Evolutionary conservation across 2,797 vertebrate species (phyloP).

Genomic region (Ptychobarbus kaznakovi): DNA sequence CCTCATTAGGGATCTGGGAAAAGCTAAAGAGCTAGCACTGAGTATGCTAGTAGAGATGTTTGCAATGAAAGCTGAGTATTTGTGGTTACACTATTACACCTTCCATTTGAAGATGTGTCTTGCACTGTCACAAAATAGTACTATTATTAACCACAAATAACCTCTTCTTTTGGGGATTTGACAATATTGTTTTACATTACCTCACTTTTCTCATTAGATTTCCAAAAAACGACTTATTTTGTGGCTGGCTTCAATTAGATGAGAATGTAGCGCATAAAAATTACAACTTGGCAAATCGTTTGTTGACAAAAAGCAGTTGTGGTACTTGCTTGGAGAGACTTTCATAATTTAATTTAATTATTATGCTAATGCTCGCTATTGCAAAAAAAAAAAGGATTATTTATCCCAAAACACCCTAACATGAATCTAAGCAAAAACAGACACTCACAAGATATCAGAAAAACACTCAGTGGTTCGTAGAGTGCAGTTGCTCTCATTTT

Average conservation of each 20-base stretch:
- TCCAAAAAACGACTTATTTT: conserved; percentile 42
- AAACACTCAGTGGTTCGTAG: not conserved
- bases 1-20: conserved; percentile 24
- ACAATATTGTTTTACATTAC: conserved; percentile 64
- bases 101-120: conserved; percentile 63
- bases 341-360: conserved; percentile 15
- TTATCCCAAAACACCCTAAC: conserved; percentile 4
- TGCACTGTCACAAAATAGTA: conserved; percentile 53
- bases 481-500: conserved; percentile 48
- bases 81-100: conserved; percentile 50
- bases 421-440: conserved; percentile 26
- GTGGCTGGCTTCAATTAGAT: conserved; percentile 66
- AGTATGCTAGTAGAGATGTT: not conserved
- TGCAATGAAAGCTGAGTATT: conserved; percentile 54
- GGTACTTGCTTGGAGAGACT: conserved; percentile 49
- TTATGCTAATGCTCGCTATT: conserved; percentile 43
- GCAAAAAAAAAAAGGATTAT: conserved; percentile 34
- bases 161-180: conserved; percentile 49
- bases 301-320: conserved; percentile 34
- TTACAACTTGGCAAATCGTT: conserved; percentile 24
- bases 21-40: not conserved
- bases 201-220: conserved; percentile 61
- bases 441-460: conserved; percentile 47
- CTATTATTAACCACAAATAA: conserved; percentile 61
- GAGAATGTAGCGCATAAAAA: conserved; percentile 52